A percentile compares a stretch with the other conserved stretches of the same genome.
Evolutionary conservation across 1,140 invertebrate genomes (phyloP).

Genomic region (Anastatus disparis): DNA sequence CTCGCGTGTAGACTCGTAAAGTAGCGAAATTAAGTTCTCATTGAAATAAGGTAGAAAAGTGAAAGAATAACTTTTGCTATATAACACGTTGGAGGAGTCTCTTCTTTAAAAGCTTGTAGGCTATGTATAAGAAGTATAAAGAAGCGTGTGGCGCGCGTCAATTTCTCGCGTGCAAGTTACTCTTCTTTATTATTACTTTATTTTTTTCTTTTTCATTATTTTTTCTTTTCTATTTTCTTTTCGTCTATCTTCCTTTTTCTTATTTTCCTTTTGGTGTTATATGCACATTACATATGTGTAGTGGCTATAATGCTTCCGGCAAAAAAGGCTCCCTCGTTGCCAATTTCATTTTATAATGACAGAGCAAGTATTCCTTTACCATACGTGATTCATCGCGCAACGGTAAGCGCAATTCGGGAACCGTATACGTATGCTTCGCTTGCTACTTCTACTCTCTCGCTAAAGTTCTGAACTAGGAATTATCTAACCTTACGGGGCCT

Average conservation of each 20-base stretch:
- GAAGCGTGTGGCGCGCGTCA: conserved; percentile 16
- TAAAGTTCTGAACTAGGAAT: too few species aligned
- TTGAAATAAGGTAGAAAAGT: conserved; percentile 35
- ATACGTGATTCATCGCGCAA: conserved; percentile 32
- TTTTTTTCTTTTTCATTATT: too few species aligned
- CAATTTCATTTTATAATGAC: conserved; percentile 34
- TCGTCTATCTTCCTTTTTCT: neutral
- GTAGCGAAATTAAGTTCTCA: conserved; percentile 35
- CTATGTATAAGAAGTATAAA: neutral
- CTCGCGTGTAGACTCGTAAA: conserved; percentile 24
- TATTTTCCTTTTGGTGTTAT: neutral
- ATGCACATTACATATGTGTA: neutral
- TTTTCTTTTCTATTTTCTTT: too few species aligned
- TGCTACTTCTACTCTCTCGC: too few species aligned
- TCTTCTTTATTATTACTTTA: too few species aligned
- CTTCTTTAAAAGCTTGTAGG: neutral
- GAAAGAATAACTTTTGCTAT: too few species aligned
- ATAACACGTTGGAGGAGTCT: too few species aligned
- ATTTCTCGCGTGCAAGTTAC: conserved; percentile 24
- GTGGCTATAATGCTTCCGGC: conserved; percentile 32
- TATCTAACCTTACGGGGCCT: neutral
- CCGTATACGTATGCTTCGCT: neutral
- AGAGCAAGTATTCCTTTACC: neutral
- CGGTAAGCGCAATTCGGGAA: conserved; percentile 30
- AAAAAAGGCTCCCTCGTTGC: neutral